phyloP scores from a whole-genome alignment of 2,113 vertebrate genomes.

The Gadus macrocephalus region DNA sequence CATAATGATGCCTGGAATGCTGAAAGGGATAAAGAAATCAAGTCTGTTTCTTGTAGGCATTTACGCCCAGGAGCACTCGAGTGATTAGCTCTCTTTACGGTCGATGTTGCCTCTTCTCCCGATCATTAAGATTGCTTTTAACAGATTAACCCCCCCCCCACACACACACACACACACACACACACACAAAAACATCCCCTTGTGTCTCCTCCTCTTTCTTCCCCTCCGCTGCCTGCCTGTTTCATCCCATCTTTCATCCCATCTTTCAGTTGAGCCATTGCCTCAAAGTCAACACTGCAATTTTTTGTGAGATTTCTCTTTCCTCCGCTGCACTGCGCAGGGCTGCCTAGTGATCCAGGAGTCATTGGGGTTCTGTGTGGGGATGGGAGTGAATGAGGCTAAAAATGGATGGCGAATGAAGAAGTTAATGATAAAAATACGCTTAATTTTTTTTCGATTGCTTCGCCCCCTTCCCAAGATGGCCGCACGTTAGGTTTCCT shows the following conservation, averaged over 20 bases:
- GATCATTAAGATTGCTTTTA: conserved; percentile 72
- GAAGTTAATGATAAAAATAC: no score
- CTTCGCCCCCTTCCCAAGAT: no score
- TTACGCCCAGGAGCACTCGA: conserved; percentile 68
- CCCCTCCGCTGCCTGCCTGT: conserved; percentile 30
- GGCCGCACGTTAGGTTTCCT: no score
- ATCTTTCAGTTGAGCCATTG: neutral
- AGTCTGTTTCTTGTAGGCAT: conserved; percentile 71
- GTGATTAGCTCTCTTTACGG: conserved; percentile 64
- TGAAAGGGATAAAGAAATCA: conserved; percentile 52
- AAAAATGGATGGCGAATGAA: neutral
- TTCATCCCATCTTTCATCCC: neutral
- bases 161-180: no score
- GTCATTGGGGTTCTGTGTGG: no score
- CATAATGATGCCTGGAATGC: conserved; percentile 45
- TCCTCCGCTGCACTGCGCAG: neutral
- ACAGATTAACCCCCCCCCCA: conserved; percentile 56
- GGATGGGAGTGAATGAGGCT: no score
- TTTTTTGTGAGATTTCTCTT: neutral
- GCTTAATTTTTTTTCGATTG: no score
- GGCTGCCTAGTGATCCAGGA: no score
- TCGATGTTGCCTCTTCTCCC: conserved; percentile 63
- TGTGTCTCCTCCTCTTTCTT: conserved; percentile 38
- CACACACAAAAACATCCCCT: neutral
- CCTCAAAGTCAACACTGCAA: neutral